Base-by-base conservation (phyloP, 2,113 vertebrate genomes). In the Sardina pilchardus region DNA sequence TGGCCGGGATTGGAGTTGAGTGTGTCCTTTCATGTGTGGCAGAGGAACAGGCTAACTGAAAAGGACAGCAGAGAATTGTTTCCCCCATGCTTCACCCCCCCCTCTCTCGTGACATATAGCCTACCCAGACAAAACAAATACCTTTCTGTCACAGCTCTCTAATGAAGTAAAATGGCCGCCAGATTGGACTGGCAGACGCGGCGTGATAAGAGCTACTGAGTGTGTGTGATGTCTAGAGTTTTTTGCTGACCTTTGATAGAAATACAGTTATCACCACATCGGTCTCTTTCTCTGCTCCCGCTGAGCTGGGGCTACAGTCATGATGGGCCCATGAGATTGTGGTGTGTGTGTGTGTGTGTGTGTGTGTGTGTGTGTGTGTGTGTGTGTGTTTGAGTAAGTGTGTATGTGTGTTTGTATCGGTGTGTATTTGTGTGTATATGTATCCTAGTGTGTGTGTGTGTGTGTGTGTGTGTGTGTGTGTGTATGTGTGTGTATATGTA, bases 331-430 rank as follows among this genome's bases (percentile, higher is more conserved):
- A 83, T 0, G 91, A 90, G 92, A 92, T 92, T 88, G 83, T 83
- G 80, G 86, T 81, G 90, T 93, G 93, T 88, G 91, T 89, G 83
- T 90, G 87, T 91, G 93, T 91, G 92, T 90, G 94, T 83, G 87
- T 80, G 86, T 48, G 50, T 83, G 5, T 71, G 63, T 86, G 88
- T 83, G 50, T 86, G 90, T 71, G 5, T 30, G n/a, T 71, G 6
- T 71, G 6, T 71, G n/a, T 71, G 63, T 56, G 16, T 56, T 3
- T 56, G 56, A 1, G 17, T 63, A 1, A n/a, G 56, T 63, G 19
- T 63, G 48, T n/a, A n/a, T n/a, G 87, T 80, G 90, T 93, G 93
- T 89, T 90, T 89, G 83, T 90, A n/a, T 48, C 4, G n/a, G n/a
- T n/a, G n/a, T n/a, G n/a, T n/a, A n/a, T n/a, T n/a, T n/a, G n/a